Evolutionary conservation across 2,797 vertebrate species (phyloP).

Genomic region (Sebastes miniatus): DNA sequence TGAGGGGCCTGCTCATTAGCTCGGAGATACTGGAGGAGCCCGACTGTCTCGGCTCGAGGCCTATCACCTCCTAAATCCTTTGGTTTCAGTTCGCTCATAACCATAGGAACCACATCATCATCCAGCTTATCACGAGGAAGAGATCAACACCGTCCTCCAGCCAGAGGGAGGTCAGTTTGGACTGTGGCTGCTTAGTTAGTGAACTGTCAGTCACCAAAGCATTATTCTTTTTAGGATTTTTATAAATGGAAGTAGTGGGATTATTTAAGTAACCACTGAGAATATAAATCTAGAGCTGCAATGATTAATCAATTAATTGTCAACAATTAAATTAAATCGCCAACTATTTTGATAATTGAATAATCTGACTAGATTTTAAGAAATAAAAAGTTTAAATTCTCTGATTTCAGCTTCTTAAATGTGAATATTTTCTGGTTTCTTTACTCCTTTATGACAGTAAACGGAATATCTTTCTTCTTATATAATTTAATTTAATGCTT

Average conservation of each 20-base stretch:
- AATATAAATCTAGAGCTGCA: neutral
- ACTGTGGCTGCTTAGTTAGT: neutral
- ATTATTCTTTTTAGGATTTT: neutral
- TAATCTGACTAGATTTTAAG: too few species aligned
- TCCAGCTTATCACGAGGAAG: neutral
- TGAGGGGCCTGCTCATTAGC: conserved; percentile 63
- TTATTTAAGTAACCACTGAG: neutral
- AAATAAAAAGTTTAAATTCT: too few species aligned
- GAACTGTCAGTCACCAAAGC: neutral
- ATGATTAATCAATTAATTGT: neutral
- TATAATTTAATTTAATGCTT: too few species aligned
- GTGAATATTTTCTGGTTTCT: too few species aligned
- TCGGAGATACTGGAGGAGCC: conserved; percentile 45
- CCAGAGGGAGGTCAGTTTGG: neutral
- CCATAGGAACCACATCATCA: conserved; percentile 46
- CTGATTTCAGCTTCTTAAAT: too few species aligned
- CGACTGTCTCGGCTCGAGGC: conserved; percentile 39
- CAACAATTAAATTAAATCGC: too few species aligned
- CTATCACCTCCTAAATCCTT: conserved; percentile 53
- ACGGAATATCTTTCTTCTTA: too few species aligned
- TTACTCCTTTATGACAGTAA: too few species aligned
- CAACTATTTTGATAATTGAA: too few species aligned
- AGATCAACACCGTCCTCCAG: neutral
- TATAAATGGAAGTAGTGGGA: neutral
- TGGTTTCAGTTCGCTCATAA: conserved; percentile 48